Base-by-base conservation (phyloP, 2,113 vertebrate species). In the Scomber japonicus region DNA sequence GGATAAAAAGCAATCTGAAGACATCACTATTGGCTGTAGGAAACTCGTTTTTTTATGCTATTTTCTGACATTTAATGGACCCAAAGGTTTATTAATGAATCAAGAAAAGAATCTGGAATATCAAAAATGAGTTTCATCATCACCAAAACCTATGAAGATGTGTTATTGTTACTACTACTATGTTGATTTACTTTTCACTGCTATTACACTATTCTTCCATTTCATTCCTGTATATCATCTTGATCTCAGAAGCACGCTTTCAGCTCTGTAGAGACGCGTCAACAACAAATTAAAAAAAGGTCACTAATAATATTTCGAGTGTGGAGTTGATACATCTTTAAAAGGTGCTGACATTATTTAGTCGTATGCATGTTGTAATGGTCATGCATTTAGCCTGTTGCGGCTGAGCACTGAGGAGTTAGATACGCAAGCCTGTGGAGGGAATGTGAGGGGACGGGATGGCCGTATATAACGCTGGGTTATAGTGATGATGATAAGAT, bases 401-500 rank as follows among this genome's bases (percentile, higher is more conserved):
- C 44, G 61, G 5, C 53, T 5, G 8, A 40, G n/a, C 68, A 63
- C 53, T 3, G 56, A 72, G 8, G 65, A 57, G 74, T 80, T 46
- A 84, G 78, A 66, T 56, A 51, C 35, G 12, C 54, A 14, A n/a
- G 62, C 50, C 40, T 7, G 35, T 40, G 71, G 35, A 21, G 56
- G 72, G 50, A 72, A 57, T 48, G 48, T 45, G 71, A 81, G 24
- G 31, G 45, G 51, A 67, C 13, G 8, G 40, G 46, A 45, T 5
- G 35, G 60, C 31, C 56, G 83, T 65, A 77, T 57, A 75, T 87
- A 80, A 85, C 46, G 11, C 21, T 5, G 69, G 73, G 53, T 84
- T 74, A 74, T 59, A 55, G 82, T 66, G 68, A 82, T 69, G 76
- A 88, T 67, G 78, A 90, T 68, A 87, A 76, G 74, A 93, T 82